Conservation (phyloP, 2,113 vertebrate genomes). For the Antechinus stuartii region DNA sequence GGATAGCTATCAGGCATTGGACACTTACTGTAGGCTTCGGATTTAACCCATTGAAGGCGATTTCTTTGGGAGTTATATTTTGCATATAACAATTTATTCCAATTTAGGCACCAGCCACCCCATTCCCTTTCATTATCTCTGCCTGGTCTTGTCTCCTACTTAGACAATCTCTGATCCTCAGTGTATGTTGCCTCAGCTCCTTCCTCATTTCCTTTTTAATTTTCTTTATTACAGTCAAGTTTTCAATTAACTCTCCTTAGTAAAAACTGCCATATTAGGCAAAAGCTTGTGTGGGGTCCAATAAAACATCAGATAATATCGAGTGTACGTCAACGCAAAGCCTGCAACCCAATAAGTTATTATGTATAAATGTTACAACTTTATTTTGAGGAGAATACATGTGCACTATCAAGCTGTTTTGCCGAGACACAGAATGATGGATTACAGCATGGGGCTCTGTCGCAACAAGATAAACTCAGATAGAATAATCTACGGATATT, state of each 20-base stretch:
- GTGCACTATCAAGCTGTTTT: conserved; percentile 82
- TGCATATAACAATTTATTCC: background rate
- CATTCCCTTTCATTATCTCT: background rate
- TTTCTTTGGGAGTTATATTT: background rate
- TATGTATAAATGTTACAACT: conserved; percentile 83
- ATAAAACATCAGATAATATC: conserved; percentile 84
- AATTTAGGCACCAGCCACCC: background rate
- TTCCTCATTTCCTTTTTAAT: conserved; percentile 22
- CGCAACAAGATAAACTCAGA: conserved; percentile 83
- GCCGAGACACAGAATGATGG: conserved; percentile 79
- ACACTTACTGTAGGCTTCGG: background rate
- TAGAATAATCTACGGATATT: conserved; percentile 85
- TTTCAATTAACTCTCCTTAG: conserved; percentile 80
- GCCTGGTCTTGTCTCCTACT: background rate
- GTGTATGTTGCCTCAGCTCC: conserved; percentile 24
- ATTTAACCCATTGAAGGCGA: background rate
- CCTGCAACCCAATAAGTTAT: conserved; percentile 81
- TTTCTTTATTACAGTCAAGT: conserved; percentile 64
- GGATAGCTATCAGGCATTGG: background rate
- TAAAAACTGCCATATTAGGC: conserved; percentile 81
- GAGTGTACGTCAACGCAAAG: conserved; percentile 76
- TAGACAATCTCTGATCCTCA: background rate
- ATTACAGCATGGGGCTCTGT: conserved; percentile 78
- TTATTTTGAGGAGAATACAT: conserved; percentile 84
- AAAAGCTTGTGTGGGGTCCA: conserved; percentile 82